Conservation (phyloP, 2,888 invertebrate genomes). For the Meghimatium bilineatum region DNA sequence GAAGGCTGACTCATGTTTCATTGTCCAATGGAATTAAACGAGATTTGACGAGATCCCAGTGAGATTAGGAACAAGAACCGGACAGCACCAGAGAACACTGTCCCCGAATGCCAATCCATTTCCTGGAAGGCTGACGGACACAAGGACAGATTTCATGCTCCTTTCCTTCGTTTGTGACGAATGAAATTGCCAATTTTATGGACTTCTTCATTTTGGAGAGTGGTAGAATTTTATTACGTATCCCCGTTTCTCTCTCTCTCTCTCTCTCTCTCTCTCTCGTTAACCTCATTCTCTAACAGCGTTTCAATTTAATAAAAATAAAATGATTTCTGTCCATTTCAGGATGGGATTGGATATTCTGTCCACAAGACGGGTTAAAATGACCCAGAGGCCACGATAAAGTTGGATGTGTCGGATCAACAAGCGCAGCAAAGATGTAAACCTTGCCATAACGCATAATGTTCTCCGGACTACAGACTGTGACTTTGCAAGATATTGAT, state of each 20-base stretch:
- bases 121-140: slow-evolving; percentile 22
- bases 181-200: slow-evolving; percentile 39
- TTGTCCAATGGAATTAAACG: slow-evolving; percentile 44
- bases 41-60: slow-evolving; percentile 32
- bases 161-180: slow-evolving; percentile 7
- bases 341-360: too few relatives aligned
- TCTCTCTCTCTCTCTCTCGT: slow-evolving; percentile 9
- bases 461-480: too few relatives aligned
- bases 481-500: too few relatives aligned
- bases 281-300: slow-evolving; percentile 5
- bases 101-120: slow-evolving; percentile 33
- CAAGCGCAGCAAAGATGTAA: too few relatives aligned
- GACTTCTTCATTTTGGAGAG: not conserved
- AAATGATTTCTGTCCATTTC: too few relatives aligned
- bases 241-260: not conserved
- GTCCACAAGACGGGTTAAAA: too few relatives aligned
- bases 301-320: not conserved
- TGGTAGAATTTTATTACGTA: not conserved
- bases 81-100: slow-evolving; percentile 16
- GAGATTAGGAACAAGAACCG: slow-evolving; percentile 31
- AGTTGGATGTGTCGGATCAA: too few relatives aligned
- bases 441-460: too few relatives aligned
- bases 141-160: slow-evolving; percentile 18
- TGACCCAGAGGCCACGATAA: too few relatives aligned
- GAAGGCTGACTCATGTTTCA: slow-evolving; percentile 35